Base-by-base conservation (phyloP, 2,113 vertebrate genomes). In the Entomyzon cyanotis region DNA sequence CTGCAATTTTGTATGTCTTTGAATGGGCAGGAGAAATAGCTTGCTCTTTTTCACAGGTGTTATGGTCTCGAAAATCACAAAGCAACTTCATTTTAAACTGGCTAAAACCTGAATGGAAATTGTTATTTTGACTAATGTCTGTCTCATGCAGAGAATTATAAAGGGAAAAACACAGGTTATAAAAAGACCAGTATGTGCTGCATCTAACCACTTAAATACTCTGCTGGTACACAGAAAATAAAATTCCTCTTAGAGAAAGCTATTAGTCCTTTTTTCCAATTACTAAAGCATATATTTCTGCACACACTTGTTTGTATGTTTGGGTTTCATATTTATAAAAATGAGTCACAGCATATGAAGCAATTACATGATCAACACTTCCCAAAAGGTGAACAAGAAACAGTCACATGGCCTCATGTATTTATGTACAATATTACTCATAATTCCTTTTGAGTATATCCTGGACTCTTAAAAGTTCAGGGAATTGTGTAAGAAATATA, bases 71-170 rank as follows among this genome's bases (percentile, higher is more conserved):
- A 63, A 90, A 93, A 33, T 81, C 9, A 7, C 64, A 84, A 67
- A 84, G 39, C 19, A 67, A 64, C 37, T 93, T 89, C 2, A 23
- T 74, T 87, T 81, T 74, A 64, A 67, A 59, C 42, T 89, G 60
- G 37, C 74, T 74, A 86, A 93, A 90, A 67, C n/a, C 23, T 5
- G 5, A 81, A 86, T 67, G 69, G 37, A 90, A 91, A 93, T 87
- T 74, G 68, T 70, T 90, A 63, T 94, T 93, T 96, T 93, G 75
- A 85, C 62, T 94, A 63, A 77, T 27, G 33, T 62, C 44, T 90
- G 53, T 64, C 62, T 92, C 86, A 74, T 52, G 68, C 76, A 92
- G 73, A 81, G 84, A 77, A 74, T 67, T 44, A 84, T 35, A 91
- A 84, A 84, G 42, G 11, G 39, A 63, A 90, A 92, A 92, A 20